Evolutionary conservation across 2,113 vertebrate species (phyloP).

Genomic region (Colinus virginianus): DNA sequence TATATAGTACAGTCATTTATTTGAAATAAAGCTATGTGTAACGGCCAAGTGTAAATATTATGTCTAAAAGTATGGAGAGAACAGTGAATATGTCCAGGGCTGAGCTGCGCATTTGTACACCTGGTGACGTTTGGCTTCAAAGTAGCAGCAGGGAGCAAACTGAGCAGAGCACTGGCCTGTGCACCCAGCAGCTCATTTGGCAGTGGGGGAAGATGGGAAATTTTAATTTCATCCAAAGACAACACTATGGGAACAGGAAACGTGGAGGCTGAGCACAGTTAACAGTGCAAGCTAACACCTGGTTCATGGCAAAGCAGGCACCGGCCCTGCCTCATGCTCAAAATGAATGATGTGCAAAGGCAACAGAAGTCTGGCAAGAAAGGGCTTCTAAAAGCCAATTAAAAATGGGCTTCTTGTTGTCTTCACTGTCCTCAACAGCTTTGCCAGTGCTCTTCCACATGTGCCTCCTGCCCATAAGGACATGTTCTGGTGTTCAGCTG

Average conservation of each 20-base stretch:
- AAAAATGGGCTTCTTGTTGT: not conserved
- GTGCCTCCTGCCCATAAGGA: not conserved
- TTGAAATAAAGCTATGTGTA: not conserved
- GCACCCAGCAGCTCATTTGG: not conserved
- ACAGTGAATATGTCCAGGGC: not conserved
- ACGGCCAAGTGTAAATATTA: constrained; percentile 44
- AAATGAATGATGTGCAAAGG: not conserved
- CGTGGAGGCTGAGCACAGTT: rapidly evolving
- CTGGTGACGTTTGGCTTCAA: not conserved
- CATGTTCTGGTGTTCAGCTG: not conserved
- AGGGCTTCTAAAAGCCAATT: not conserved
- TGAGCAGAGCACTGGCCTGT: rapidly evolving
- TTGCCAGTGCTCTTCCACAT: not conserved
- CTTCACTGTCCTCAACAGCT: not conserved
- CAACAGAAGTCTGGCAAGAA: not conserved
- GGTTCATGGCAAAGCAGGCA: not conserved
- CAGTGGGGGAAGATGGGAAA: not conserved
- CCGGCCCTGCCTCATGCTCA: not conserved
- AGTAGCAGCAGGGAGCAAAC: not conserved
- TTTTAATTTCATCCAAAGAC: constrained; percentile 13
- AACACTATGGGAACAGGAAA: not conserved
- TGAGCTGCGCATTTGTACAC: constrained; percentile 8
- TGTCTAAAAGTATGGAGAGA: not conserved
- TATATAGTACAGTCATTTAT: not conserved
- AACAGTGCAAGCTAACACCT: rapidly evolving